Conservation (phyloP, 2,888 invertebrate species). For the Halictus ligatus region DNA sequence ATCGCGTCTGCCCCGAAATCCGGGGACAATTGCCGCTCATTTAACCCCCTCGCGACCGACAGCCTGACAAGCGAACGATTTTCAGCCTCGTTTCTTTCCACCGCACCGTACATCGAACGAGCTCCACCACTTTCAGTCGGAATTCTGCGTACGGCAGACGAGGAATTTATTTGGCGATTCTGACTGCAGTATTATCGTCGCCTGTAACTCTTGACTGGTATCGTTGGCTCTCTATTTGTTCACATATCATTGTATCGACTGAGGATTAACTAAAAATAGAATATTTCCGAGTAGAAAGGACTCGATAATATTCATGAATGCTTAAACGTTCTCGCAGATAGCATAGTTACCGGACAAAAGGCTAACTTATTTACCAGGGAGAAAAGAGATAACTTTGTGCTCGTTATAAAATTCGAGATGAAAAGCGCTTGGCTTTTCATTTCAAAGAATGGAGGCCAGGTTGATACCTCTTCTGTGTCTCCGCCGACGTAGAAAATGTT, state of each 20-base stretch:
- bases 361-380: no score
- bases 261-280: no score
- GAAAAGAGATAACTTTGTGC: neutral
- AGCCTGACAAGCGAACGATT: neutral
- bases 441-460: neutral
- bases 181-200: no score
- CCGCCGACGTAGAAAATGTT: neutral
- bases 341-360: neutral
- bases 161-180: no score
- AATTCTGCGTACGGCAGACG: neutral
- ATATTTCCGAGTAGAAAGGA: no score
- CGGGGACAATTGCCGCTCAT: slow-evolving; percentile 47
- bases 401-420: slow-evolving; percentile 1
- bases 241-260: no score
- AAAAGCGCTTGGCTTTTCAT: neutral
- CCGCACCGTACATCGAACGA: neutral
- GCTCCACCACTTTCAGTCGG: neutral
- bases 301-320: no score
- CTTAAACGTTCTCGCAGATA: neutral
- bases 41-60: slow-evolving; percentile 15
- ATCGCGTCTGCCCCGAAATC: slow-evolving; percentile 37
- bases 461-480: neutral
- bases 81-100: neutral
- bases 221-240: no score
- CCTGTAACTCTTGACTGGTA: no score